phyloP scores from a whole-genome alignment of 2,797 vertebrate genomes.

The Karalla daura region DNA sequence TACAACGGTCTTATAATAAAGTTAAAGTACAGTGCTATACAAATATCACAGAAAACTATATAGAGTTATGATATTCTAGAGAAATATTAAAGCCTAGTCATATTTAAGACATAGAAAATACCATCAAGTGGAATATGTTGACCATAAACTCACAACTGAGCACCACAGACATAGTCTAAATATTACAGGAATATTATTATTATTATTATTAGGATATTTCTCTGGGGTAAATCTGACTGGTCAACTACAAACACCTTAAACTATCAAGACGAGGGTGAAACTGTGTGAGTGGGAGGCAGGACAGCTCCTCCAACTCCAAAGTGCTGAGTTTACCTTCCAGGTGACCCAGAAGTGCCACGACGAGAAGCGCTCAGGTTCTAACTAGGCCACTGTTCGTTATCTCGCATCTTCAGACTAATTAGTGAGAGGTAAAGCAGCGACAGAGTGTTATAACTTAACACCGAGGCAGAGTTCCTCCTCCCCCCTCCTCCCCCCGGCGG shows the following conservation, averaged over 20 bases:
- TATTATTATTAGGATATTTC: constrained; percentile 1
- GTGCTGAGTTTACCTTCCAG: constrained; percentile 65
- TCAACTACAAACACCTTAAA: constrained; percentile 33
- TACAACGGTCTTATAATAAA: constrained; percentile 28
- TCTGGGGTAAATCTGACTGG: constrained; percentile 1
- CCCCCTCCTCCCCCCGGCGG: constrained; percentile 70
- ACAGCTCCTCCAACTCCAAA: constrained; percentile 56
- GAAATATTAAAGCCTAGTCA: constrained; percentile 33
- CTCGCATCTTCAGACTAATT: constrained; percentile 72
- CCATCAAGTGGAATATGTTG: constrained; percentile 54
- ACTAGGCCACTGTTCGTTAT: constrained; percentile 73
- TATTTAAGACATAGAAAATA: constrained; percentile 52
- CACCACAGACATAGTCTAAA: constrained; percentile 52
- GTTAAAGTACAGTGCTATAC: constrained; percentile 43
- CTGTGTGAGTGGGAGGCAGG: constrained; percentile 31
- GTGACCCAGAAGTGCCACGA: constrained; percentile 73
- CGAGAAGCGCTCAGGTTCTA: constrained; percentile 43
- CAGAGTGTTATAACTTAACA: constrained; percentile 70
- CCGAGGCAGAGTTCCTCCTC: constrained; percentile 69
- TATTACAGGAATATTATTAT: constrained; percentile 31
- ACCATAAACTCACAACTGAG: constrained; percentile 53
- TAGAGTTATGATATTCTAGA: constrained; percentile 43
- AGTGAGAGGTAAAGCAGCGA: constrained; percentile 54
- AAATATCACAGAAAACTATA: constrained; percentile 61
- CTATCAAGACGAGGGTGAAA: constrained; percentile 15